Conservation (phyloP, 2,113 vertebrate species). For the Chaetura pelagica region DNA sequence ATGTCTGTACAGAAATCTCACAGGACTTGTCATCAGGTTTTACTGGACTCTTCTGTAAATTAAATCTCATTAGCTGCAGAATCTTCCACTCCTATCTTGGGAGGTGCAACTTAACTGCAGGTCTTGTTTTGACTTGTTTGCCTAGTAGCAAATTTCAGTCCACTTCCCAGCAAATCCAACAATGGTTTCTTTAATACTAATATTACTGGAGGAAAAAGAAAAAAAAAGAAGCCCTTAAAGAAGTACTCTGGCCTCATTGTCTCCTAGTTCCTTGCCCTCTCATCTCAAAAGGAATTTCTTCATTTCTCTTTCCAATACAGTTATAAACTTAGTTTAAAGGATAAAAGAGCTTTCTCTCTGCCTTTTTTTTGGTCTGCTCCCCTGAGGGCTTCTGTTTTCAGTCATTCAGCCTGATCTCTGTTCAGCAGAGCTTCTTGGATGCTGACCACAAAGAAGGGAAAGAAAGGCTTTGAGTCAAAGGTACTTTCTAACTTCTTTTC, state of each 20-base stretch:
- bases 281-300: constrained; percentile 41
- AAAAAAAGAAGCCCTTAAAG: not conserved
- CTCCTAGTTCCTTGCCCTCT: constrained; percentile 1
- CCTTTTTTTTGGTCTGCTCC: not conserved
- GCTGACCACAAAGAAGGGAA: constrained; percentile 11
- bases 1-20: not conserved
- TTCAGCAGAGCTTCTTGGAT: constrained; percentile 20
- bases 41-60: not conserved
- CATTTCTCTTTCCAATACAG: constrained; percentile 3
- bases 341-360: not conserved
- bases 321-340: constrained; percentile 58
- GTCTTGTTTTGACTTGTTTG: not conserved
- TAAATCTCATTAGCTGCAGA: not conserved
- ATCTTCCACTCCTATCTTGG: not conserved
- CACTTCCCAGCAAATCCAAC: not conserved
- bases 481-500: not conserved
- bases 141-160: not conserved
- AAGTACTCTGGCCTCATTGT: not conserved
- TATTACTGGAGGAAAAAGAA: not conserved
- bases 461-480: constrained; percentile 1
- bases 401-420: constrained; percentile 25
- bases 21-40: fast-evolving
- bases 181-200: constrained; percentile 1
- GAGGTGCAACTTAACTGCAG: not conserved
- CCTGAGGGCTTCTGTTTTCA: constrained; percentile 32